These are phyloP conservation scores for Temnothorax nylanderi DNA, from an alignment of 1,140 invertebrate genomes.

Conservation along the genomic window DNA sequence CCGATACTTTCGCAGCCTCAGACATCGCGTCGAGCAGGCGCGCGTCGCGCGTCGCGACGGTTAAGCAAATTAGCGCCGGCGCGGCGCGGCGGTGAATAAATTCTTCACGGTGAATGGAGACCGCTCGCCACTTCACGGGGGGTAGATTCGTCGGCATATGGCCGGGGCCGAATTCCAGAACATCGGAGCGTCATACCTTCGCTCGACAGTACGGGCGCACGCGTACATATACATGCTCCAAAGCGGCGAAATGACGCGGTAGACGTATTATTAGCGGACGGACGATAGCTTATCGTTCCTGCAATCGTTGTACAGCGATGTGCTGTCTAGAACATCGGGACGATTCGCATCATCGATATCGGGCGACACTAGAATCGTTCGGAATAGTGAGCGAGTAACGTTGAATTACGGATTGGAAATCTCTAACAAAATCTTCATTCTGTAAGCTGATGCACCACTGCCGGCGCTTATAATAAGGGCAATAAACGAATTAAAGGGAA, in stretches of 20 bases:
- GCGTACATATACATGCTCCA: background rate
- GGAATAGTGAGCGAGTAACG: background rate
- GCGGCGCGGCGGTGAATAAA: constrained; percentile 75
- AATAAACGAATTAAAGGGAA: constrained; percentile 77
- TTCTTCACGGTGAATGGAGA: constrained; percentile 78
- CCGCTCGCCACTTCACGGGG: constrained; percentile 73
- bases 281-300: constrained; percentile 6
- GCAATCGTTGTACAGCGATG: background rate
- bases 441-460: background rate
- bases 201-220: background rate
- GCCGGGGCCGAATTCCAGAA: constrained; percentile 72
- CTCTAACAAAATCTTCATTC: constrained; percentile 24
- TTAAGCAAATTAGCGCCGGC: constrained; percentile 79
- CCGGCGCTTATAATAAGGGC: constrained; percentile 69
- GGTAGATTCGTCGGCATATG: constrained; percentile 80
- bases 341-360: background rate
- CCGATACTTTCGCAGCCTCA: background rate
- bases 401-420: background rate
- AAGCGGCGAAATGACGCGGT: constrained; percentile 16
- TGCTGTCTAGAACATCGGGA: background rate
- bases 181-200: constrained; percentile 48
- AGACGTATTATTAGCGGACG: constrained; percentile 29
- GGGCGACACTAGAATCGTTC: background rate
- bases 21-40: constrained; percentile 32
- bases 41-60: constrained; percentile 70